Base-by-base conservation (phyloP, 2,113 vertebrate species). In the Ardeotis arabs region DNA sequence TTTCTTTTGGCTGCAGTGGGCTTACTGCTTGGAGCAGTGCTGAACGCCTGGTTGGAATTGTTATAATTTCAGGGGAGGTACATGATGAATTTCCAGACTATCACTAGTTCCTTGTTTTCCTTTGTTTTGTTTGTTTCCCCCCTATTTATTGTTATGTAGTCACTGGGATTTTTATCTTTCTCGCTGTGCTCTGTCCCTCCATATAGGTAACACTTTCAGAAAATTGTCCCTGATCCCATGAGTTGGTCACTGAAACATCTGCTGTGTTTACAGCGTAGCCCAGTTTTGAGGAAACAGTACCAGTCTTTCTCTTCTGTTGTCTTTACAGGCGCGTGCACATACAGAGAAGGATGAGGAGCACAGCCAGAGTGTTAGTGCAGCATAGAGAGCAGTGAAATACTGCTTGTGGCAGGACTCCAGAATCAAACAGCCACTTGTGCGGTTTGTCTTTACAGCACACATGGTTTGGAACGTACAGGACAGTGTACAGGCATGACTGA, bases 251-350 rank as follows among this genome's bases (percentile, higher is more conserved):
- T 35, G 47, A 77, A 72, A 60, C 28, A 0, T 58, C 37, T 68
- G 0, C 47, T 23, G 37, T 31, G 17, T 86, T 59, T 41, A 25
- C 25, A 60, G 47, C 52, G 20, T 29, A 63, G 45, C 14, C 5
- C 1, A 3, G 35, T 55, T 56, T 55, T 56, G 39, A 47, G 49
- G 41, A 63, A 70, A 33, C 17, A 27, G 50, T 44, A 64, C 16
- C 16, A 20, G 6, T 18, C 10, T 52, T 69, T 69, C 6, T 4
- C 16, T 62, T 59, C 33, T 27, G 7, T 33, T 62, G 35, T 18
- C 37, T 66, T 66, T 25, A 6, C 3, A 0, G n/a, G 49, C 8
- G 7, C 2, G 1, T 4, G 3, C 28, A 5, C 0, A 5, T 9
- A 31, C 21, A 7, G 7, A 14, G 18, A 12, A 76, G 22, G 45